Percentiles rank a stretch among this genome's conserved stretches.
phyloP scores from a whole-genome alignment of 2,888 invertebrate genomes.

The Zootermopsis nevadensis region DNA sequence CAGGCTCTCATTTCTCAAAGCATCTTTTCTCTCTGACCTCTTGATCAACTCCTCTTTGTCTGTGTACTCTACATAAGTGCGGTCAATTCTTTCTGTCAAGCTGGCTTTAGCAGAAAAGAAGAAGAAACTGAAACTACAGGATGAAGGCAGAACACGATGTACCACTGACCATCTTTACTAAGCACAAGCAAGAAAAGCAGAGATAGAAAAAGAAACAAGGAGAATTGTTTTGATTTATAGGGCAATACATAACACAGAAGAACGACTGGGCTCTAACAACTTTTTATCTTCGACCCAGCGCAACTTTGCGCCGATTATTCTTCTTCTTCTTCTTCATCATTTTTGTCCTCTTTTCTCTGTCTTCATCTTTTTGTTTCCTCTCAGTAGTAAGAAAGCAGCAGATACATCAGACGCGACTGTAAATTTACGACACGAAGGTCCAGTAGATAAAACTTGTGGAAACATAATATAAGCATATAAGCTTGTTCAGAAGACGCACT shows the following conservation, averaged over 20 bases:
- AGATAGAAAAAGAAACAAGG: constrained; percentile 9
- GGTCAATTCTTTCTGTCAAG: constrained; percentile 39
- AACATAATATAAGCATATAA: not conserved
- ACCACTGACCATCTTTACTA: constrained; percentile 28
- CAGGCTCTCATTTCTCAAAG: not conserved
- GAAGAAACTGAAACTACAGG: not conserved
- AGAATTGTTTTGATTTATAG: constrained; percentile 51
- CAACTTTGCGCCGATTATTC: constrained; percentile 46
- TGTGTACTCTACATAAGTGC: constrained; percentile 31
- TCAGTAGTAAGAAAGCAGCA: constrained; percentile 1
- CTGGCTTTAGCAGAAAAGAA: constrained; percentile 15
- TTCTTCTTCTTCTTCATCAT: constrained; percentile 27
- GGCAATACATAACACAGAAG: constrained; percentile 53
- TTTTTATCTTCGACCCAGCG: constrained; percentile 46
- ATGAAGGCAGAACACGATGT: constrained; percentile 15
- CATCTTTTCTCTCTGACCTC: constrained; percentile 3
- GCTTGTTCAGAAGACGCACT: constrained; percentile 1
- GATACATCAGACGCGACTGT: not conserved
- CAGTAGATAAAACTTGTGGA: not conserved
- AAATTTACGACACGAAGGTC: constrained; percentile 27
- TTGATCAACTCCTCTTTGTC: constrained; percentile 31
- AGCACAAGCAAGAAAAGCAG: not conserved
- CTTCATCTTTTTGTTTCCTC: not conserved
- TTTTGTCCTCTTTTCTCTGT: not conserved
- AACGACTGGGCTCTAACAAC: constrained; percentile 27